Conservation (phyloP, 2,888 invertebrate genomes). For the Dolichopus griseipennis region DNA sequence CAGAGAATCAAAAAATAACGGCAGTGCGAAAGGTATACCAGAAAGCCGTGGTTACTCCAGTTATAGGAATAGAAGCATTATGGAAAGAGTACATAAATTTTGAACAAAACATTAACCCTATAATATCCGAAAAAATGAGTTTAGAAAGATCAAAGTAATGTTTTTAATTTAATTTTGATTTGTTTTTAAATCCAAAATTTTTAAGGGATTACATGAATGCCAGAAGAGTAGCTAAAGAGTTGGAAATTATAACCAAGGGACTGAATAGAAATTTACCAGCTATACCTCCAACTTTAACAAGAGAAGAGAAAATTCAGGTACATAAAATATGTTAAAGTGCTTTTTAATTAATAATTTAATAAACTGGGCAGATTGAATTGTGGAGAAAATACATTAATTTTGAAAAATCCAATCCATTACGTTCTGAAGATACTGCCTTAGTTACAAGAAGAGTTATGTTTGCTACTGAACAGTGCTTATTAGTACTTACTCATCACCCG, state of each 20-base stretch:
- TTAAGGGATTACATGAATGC: conserved; percentile 97
- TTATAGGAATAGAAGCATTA: conserved; percentile 91
- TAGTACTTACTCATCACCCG: conserved; percentile 94
- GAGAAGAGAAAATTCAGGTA: conserved; percentile 89
- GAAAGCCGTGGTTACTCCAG: conserved; percentile 89
- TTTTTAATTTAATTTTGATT: neutral
- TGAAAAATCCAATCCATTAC: conserved; percentile 93
- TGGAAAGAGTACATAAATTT: conserved; percentile 98
- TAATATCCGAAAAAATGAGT: conserved; percentile 92
- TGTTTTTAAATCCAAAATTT: neutral
- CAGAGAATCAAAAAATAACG: conserved; percentile 98
- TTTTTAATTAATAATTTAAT: neutral
- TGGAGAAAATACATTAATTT: conserved; percentile 99
- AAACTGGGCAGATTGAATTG: conserved; percentile 62
- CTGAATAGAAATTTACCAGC: conserved; percentile 93
- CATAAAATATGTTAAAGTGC: neutral
- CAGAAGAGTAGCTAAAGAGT: conserved; percentile 87
- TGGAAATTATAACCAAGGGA: conserved; percentile 90
- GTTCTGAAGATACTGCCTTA: conserved; percentile 90
- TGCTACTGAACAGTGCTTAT: conserved; percentile 93
- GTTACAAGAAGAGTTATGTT: conserved; percentile 94
- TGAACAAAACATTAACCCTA: conserved; percentile 77
- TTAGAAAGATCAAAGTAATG: conserved; percentile 68
- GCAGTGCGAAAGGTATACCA: conserved; percentile 97
- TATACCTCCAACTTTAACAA: conserved; percentile 84